Percentiles rank a stretch among this genome's conserved stretches.
These are phyloP conservation scores for Porites lutea DNA, from an alignment of 64 coral and sea anemone genomes.

Conservation along the genomic window DNA sequence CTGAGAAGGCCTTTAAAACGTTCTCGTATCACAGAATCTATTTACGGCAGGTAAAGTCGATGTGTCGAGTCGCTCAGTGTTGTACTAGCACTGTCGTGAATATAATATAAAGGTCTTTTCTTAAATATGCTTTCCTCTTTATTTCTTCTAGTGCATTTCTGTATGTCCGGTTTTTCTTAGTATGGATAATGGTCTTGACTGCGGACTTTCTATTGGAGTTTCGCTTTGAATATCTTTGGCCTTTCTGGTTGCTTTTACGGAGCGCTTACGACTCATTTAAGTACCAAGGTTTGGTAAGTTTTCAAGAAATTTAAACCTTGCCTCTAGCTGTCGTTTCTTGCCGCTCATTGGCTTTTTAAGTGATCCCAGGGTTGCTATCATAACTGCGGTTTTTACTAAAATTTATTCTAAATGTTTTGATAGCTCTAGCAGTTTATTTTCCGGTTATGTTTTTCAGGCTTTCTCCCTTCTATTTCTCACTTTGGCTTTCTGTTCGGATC, in stretches of 20 bases:
- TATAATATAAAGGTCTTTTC: slow-evolving; percentile 14
- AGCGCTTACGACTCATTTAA: slow-evolving; percentile 99
- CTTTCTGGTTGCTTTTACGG: slow-evolving; percentile 96
- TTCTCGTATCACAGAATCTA: slow-evolving; percentile 99
- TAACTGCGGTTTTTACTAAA: slow-evolving; percentile 16
- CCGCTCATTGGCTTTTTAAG: slow-evolving; percentile 12
- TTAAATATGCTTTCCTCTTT: slow-evolving; percentile 48
- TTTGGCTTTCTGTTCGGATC: slow-evolving; percentile 96
- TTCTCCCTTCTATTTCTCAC: slow-evolving; percentile 97
- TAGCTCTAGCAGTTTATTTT: slow-evolving; percentile 32
- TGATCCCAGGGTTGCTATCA: slow-evolving; percentile 25
- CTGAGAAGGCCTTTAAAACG: slow-evolving; percentile 96
- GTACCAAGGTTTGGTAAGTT: slow-evolving; percentile 98
- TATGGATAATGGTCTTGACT: slow-evolving; percentile 98
- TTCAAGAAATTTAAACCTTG: slow-evolving; percentile 18
- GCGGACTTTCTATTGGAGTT: slow-evolving; percentile 99
- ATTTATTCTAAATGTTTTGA: not conserved
- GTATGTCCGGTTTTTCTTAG: slow-evolving; percentile 97
- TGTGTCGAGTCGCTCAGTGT: not conserved
- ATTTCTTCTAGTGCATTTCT: slow-evolving; percentile 91
- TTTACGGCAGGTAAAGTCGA: slow-evolving; percentile 97
- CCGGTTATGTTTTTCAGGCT: slow-evolving; percentile 71
- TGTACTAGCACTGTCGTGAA: not conserved
- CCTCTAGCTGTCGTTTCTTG: not conserved
- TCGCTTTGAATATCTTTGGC: slow-evolving; percentile 99